A percentile compares a stretch with the other conserved stretches of the same genome.
Evolutionary conservation across 2,888 invertebrate species (phyloP).

Genomic region (Aspidiotus rigidus): DNA sequence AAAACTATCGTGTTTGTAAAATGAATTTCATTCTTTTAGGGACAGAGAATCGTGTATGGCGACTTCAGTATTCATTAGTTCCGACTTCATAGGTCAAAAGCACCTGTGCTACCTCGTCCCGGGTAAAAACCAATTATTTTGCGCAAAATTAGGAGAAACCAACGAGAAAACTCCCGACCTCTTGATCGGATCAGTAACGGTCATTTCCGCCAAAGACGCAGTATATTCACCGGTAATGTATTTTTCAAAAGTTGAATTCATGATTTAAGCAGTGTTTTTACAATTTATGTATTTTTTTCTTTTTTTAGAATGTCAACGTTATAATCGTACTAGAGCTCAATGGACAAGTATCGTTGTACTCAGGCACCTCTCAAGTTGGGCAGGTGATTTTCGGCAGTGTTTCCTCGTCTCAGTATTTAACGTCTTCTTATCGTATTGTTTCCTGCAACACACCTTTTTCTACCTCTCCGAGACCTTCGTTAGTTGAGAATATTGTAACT

Average conservation of each 20-base stretch:
- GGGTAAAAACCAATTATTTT: slow-evolving; percentile 55
- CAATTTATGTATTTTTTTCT: slow-evolving; percentile 17
- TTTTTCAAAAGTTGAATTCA: not conserved
- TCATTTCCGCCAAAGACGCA: slow-evolving; percentile 74
- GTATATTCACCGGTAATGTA: slow-evolving; percentile 58
- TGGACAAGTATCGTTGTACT: slow-evolving; percentile 71
- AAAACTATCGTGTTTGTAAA: not conserved
- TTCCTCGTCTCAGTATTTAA: slow-evolving; percentile 31
- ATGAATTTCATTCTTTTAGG: not conserved
- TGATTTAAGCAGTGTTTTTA: not conserved
- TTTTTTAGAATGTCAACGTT: slow-evolving; percentile 55
- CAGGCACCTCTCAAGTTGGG: slow-evolving; percentile 69
- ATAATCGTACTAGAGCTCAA: slow-evolving; percentile 70
- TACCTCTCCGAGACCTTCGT: slow-evolving; percentile 23
- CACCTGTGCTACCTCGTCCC: slow-evolving; percentile 70
- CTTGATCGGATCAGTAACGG: slow-evolving; percentile 63
- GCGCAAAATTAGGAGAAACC: slow-evolving; percentile 58
- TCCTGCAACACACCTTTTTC: not conserved
- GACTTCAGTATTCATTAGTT: slow-evolving; percentile 60
- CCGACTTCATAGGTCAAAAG: slow-evolving; percentile 75
- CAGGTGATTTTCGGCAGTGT: slow-evolving; percentile 55
- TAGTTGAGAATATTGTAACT: slow-evolving; percentile 9
- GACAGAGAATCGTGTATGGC: slow-evolving; percentile 18
- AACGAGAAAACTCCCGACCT: slow-evolving; percentile 51
- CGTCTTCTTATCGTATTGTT: slow-evolving; percentile 17